Evolutionary conservation across 2,113 vertebrate genomes (phyloP), one percentile per base, ranked within the genome.

Genomic region (Prochilodus magdalenae): DNA sequence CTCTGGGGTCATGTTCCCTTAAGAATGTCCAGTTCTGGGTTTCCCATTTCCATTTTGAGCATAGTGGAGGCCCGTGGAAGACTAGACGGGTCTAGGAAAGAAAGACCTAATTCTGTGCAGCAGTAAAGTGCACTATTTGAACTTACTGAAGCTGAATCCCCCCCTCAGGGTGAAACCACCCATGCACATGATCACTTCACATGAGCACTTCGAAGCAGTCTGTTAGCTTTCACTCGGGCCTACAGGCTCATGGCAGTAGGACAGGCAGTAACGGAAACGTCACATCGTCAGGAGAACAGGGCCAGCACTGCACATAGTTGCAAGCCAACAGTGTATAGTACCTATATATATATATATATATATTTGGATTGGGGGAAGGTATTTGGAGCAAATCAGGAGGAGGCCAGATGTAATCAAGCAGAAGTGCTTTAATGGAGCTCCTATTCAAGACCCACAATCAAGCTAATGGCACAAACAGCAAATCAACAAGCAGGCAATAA

Each of bases 101-200:
- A 65, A 72, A 82, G 44, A 67, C 73, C 30, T 15, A 36, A 76
- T 76, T 76, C 44, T 77, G 62, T 82, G 63, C 47, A 76, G 73
- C 8, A 22, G 4, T 60, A n/a, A 60, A n/a, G 73, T 53, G 57
- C 60, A 67, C 82, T 59, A 75, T 79, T 84, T 60, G 57, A n/a
- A 75, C 57, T 55, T 79, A 84, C 15, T 75, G 77, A 84, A 75
- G 83, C 83, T 80, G 83, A 80, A 84, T 80, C 63, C 44, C 77
- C 33, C 29, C 33, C 65, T 33, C 18, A 16, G 77, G 77, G 65
- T 20, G 40, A 77, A 75, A 77, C 29, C 73, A 63, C 29, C 67
- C 77, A 79, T 57, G 73, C 83, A 55, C 69, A 76, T 40, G 55
- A 81, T 76, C 57, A 8, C 57, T 60, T 60, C 78, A 77, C 73